Percentiles rank a stretch among this genome's conserved stretches.
phyloP scores from a whole-genome alignment of 2,797 vertebrate species.

The Gila robusta region DNA sequence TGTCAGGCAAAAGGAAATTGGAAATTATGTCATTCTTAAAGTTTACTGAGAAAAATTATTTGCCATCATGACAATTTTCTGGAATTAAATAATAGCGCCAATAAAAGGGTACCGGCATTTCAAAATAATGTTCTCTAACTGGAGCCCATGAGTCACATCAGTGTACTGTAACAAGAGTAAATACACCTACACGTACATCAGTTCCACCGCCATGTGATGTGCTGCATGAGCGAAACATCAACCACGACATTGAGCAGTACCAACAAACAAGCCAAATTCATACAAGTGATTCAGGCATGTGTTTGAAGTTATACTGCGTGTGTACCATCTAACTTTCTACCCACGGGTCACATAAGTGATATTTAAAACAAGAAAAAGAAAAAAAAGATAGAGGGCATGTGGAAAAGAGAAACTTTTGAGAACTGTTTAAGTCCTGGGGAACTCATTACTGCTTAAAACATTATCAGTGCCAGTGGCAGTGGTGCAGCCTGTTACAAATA shows the following conservation, averaged over 20 bases:
- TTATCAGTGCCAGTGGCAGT: conserved; percentile 50
- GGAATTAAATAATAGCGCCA: not conserved
- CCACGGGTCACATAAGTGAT: conserved; percentile 6
- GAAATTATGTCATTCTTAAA: not conserved
- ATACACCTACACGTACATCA: conserved; percentile 4
- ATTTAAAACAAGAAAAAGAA: not conserved
- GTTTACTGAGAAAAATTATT: not conserved
- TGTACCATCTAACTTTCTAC: conserved; percentile 7
- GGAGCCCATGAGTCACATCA: conserved; percentile 1
- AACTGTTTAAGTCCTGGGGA: conserved; percentile 55
- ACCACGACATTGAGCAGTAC: conserved; percentile 1
- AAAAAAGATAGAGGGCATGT: conserved; percentile 13
- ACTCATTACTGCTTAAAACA: conserved; percentile 55
- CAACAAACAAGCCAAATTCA: conserved; percentile 27
- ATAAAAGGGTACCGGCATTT: not conserved
- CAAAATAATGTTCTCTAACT: not conserved
- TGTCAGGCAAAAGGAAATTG: not conserved
- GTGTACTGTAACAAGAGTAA: conserved; percentile 15
- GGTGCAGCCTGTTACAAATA: conserved; percentile 37
- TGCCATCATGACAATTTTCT: not conserved
- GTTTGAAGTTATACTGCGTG: conserved; percentile 8
- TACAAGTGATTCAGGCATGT: not conserved
- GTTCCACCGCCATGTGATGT: conserved; percentile 15
- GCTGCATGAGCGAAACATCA: conserved; percentile 5
- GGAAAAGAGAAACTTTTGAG: conserved; percentile 37